Percentiles rank a stretch among this genome's conserved stretches.
Conservation (phyloP, 2,888 invertebrate species). For the Taenaris catops region DNA sequence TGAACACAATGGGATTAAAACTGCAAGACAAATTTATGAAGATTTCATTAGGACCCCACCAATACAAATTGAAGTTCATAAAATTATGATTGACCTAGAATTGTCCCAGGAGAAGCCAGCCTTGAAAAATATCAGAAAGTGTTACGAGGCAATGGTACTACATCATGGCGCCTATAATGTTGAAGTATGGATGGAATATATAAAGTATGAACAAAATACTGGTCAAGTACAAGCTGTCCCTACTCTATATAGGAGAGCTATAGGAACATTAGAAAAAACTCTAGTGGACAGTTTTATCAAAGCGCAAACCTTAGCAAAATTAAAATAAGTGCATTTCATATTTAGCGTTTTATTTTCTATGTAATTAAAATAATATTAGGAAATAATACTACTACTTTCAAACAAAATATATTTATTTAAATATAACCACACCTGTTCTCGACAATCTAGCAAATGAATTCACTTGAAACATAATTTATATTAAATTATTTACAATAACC, state of each 20-base stretch:
- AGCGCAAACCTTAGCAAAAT: slow-evolving; percentile 70
- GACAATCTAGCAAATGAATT: slow-evolving; percentile 70
- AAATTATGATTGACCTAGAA: slow-evolving; percentile 81
- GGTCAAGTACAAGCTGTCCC: slow-evolving; percentile 79
- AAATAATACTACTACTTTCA: slow-evolving; percentile 36
- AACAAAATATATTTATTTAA: slow-evolving; percentile 67
- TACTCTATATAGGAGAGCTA: slow-evolving; percentile 81
- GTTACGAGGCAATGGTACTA: slow-evolving; percentile 81
- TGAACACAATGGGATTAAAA: slow-evolving; percentile 67
- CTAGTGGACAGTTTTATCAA: slow-evolving; percentile 76
- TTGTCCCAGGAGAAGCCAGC: slow-evolving; percentile 58
- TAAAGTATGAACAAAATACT: slow-evolving; percentile 83
- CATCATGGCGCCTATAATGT: slow-evolving; percentile 83
- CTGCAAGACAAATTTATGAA: slow-evolving; percentile 82
- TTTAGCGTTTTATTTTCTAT: slow-evolving; percentile 11
- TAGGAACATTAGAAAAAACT: slow-evolving; percentile 75
- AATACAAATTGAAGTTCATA: slow-evolving; percentile 80
- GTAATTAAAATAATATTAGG: no score
- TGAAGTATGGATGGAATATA: slow-evolving; percentile 87
- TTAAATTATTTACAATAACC: slow-evolving; percentile 71
- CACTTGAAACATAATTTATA: slow-evolving; percentile 67
- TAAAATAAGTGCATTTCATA: slow-evolving; percentile 39
- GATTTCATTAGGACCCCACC: slow-evolving; percentile 80
- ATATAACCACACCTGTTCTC: slow-evolving; percentile 61
- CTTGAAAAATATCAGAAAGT: slow-evolving; percentile 75